Evolutionary conservation across 2,888 invertebrate genomes (phyloP).

Genomic region (Rugalucina vietnamica): DNA sequence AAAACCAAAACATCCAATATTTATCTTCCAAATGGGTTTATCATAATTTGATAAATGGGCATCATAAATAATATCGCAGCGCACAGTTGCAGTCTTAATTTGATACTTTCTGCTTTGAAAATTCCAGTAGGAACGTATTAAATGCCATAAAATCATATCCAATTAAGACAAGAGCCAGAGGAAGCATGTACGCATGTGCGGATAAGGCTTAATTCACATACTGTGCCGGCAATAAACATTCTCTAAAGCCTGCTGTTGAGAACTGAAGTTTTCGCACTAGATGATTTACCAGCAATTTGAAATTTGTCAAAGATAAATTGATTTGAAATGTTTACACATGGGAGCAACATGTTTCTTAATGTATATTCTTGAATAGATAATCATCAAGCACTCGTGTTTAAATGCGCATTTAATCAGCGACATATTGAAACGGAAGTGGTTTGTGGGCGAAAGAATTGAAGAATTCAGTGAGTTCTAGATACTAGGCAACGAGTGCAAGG

Average conservation of each 20-base stretch:
- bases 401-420: background rate
- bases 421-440: background rate
- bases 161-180: constrained; percentile 52
- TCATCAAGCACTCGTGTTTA: background rate
- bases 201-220: constrained; percentile 27
- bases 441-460: too few species aligned
- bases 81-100: background rate
- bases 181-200: constrained; percentile 39
- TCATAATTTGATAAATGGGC: constrained; percentile 4
- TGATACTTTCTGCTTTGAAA: constrained; percentile 33
- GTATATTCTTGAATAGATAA: background rate
- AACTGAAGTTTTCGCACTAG: constrained; percentile 48
- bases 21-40: constrained; percentile 7
- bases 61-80: background rate
- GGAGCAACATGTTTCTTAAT: background rate
- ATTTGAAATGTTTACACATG: background rate
- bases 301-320: constrained; percentile 68
- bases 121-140: background rate
- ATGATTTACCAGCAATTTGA: constrained; percentile 60
- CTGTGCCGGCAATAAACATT: constrained; percentile 34
- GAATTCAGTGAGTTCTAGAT: too few species aligned
- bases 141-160: constrained; percentile 40
- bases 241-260: constrained; percentile 51
- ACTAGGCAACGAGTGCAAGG: too few species aligned
- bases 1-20: background rate